Base-by-base conservation (phyloP, 1,140 invertebrate species). In the Aethina tumida region DNA sequence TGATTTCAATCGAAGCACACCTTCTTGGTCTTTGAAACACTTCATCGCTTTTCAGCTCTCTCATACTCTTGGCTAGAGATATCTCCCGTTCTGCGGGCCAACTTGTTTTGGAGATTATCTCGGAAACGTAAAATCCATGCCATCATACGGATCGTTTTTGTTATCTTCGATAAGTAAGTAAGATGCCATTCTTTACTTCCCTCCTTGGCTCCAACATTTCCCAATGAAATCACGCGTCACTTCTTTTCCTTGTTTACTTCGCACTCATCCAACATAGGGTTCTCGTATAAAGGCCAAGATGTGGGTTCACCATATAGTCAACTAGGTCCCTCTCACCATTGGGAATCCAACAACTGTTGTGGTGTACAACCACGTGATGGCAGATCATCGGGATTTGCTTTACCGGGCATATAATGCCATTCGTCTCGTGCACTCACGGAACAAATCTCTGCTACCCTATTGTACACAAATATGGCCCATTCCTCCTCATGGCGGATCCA, bases 311-410 rank as follows among this genome's bases (percentile, higher is more conserved):
- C n/a, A 7, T 39, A 20, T 7, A 62, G 28, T 59, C 59, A 62
- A 1, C 15, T 4, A 0, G 57, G 59, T 5, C 56, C 58, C 41
- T 55, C 36, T 48, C 49, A 58, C 59, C 55, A 54, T 43, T 40
- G 32, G 2, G 43, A 45, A 27, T 52, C 41, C 2, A 49, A 1
- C 15, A 60, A 35, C n/a, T 41, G 35, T 28, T 41, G 39, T 0
- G 48, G 41, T 1, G 24, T 35, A 39, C 51, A 59, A 4, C 58
- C 59, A 25, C 60, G 9, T 3, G 56, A 63, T 9, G 50, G 53
- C 12, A 65, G 38, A 46, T 69, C 64, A n/a, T 60, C 62, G 3
- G 63, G 60, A 43, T 67, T 67, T 15, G 47, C 16, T 9, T 42
- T 30, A 3, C 60, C 60, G 3, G 61, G 57, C 3, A 66, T 45